These are phyloP conservation scores for Synergus laeviventris DNA, from an alignment of 2,888 invertebrate species.

Conservation along the genomic window DNA sequence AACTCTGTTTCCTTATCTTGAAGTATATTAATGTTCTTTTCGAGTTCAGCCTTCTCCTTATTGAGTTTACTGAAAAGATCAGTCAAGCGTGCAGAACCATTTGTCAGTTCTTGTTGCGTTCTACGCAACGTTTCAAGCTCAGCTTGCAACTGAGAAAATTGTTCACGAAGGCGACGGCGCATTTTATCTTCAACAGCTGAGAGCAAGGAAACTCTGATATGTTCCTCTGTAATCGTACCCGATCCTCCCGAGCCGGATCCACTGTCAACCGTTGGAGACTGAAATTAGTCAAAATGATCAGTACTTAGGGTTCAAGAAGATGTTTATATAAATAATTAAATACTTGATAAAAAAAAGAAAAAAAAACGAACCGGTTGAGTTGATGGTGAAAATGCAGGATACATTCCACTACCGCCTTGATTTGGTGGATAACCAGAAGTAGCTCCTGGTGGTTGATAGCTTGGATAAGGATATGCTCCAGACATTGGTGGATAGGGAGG, in stretches of 20 bases:
- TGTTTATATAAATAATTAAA: not conserved
- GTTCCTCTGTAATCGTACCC: conserved; percentile 96
- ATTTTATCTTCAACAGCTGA: conserved; percentile 98
- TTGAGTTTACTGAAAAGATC: conserved; percentile 86
- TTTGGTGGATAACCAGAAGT: conserved; percentile 66
- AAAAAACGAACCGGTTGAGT: conserved; percentile 63
- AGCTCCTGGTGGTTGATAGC: conserved; percentile 76
- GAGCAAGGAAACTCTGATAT: conserved; percentile 93
- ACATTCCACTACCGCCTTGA: conserved; percentile 74
- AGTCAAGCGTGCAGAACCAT: conserved; percentile 89
- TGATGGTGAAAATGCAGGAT: conserved; percentile 68
- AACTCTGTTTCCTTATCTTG: conserved; percentile 93
- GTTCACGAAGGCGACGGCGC: conserved; percentile 90
- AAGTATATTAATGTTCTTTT: conserved; percentile 88
- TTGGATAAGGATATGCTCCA: conserved; percentile 65
- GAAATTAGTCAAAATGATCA: conserved; percentile 31
- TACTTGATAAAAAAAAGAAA: conserved; percentile 13
- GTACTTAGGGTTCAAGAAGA: not conserved
- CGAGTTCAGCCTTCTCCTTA: conserved; percentile 88
- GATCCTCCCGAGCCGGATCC: conserved; percentile 78
- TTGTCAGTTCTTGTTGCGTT: conserved; percentile 90
- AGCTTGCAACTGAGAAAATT: conserved; percentile 92
- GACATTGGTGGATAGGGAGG: conserved; percentile 68
- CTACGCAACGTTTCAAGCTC: conserved; percentile 92
- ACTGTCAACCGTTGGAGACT: conserved; percentile 67